A percentile compares a stretch with the other conserved stretches of the same genome.
Conservation (phyloP, 2,888 invertebrate genomes). For the Lithophane socia region DNA sequence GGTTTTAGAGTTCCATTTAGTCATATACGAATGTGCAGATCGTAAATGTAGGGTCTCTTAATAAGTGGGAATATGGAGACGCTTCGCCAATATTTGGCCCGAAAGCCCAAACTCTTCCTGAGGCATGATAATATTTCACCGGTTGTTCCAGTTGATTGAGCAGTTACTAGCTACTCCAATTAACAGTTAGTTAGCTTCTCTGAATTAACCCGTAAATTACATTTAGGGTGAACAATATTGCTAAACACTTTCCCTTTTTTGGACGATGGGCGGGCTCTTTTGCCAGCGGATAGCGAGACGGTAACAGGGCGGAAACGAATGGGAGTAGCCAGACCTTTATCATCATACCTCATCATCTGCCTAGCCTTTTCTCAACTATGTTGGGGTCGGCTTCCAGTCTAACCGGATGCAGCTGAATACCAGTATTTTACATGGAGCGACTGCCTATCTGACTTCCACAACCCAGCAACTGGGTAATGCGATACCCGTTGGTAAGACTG, state of each 20-base stretch:
- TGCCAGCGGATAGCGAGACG: constrained; percentile 7
- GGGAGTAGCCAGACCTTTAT: neutral
- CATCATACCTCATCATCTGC: too few species aligned
- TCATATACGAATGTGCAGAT: too few species aligned
- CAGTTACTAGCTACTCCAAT: neutral
- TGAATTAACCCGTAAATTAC: neutral
- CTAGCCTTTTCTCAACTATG: too few species aligned
- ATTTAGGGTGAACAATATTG: constrained; percentile 13
- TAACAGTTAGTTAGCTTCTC: neutral
- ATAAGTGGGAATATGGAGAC: too few species aligned
- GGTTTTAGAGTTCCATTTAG: neutral
- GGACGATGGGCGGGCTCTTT: neutral
- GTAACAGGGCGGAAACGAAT: neutral
- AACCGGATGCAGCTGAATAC: too few species aligned
- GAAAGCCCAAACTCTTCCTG: neutral
- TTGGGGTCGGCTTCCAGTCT: too few species aligned
- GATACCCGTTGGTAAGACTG: too few species aligned
- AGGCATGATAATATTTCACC: neutral
- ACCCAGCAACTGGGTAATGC: too few species aligned
- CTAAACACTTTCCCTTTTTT: constrained; percentile 19
- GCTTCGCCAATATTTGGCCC: neutral
- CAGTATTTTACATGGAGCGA: too few species aligned
- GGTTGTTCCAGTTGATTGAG: constrained; percentile 1
- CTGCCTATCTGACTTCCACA: too few species aligned
- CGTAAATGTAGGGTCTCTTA: too few species aligned